A percentile compares a stretch with the other conserved stretches of the same genome.
phyloP scores from a whole-genome alignment of 2,113 vertebrate genomes.

The Ailuropoda melanoleuca region DNA sequence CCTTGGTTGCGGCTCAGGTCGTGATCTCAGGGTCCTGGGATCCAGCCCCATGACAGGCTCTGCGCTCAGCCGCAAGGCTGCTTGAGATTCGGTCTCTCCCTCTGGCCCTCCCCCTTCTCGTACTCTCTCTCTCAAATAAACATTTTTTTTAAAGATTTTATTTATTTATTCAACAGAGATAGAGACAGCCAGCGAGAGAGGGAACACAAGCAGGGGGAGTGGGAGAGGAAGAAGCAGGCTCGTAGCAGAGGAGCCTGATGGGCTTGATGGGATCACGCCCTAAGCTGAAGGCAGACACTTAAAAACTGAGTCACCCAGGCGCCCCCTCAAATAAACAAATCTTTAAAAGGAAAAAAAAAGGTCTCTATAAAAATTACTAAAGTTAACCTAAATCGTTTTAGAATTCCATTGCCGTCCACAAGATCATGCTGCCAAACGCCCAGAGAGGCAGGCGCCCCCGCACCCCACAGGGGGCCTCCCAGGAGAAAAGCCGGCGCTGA shows the following conservation, averaged over 20 bases:
- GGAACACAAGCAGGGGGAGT: too few species aligned
- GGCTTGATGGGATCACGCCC: too few species aligned
- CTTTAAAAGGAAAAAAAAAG: not conserved
- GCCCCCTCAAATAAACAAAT: not conserved
- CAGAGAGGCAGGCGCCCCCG: rapidly evolving
- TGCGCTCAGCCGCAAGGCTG: rapidly evolving
- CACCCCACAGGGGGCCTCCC: rapidly evolving
- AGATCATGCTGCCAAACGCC: not conserved
- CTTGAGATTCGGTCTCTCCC: not conserved
- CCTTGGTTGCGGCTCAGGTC: not conserved
- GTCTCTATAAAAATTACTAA: too few species aligned
- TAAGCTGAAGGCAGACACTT: too few species aligned
- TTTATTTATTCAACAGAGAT: too few species aligned
- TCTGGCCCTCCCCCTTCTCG: not conserved
- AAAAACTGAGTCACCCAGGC: too few species aligned
- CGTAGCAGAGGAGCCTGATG: too few species aligned
- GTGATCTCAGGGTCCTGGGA: not conserved
- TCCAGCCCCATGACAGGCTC: not conserved
- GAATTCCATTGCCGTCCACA: not conserved
- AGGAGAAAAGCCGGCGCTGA: rapidly evolving
- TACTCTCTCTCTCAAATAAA: not conserved
- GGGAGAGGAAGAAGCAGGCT: too few species aligned
- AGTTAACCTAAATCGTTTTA: not conserved
- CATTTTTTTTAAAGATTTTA: not conserved
- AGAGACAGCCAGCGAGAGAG: too few species aligned